A percentile compares a stretch with the other conserved stretches of the same genome.
Conservation (phyloP, 2,797 vertebrate species). For the Pseudopleuronectes americanus region DNA sequence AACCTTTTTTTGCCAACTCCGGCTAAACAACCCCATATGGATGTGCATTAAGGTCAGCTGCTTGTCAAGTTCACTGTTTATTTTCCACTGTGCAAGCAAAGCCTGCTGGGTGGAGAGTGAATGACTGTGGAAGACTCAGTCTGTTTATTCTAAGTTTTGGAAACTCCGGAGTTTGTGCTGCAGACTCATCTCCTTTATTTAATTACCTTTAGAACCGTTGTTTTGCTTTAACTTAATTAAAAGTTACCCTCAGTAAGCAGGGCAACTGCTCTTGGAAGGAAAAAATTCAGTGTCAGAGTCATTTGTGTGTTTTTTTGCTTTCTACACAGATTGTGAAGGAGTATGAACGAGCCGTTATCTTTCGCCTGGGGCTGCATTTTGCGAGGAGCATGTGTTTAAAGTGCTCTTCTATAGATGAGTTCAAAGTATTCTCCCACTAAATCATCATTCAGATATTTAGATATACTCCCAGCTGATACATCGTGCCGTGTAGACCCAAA, state of each 20-base stretch:
- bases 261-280: not conserved
- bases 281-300: not conserved
- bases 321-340: slow-evolving; percentile 93
- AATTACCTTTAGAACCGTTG: not conserved
- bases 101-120: not conserved
- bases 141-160: not conserved
- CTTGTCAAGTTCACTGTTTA: not conserved
- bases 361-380: slow-evolving; percentile 94
- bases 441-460: too few species aligned
- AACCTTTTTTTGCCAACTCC: too few species aligned
- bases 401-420: too few species aligned
- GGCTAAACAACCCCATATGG: slow-evolving; percentile 80
- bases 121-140: not conserved
- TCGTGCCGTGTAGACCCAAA: too few species aligned
- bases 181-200: not conserved
- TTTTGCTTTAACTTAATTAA: slow-evolving; percentile 1
- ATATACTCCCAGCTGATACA: too few species aligned
- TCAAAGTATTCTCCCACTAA: too few species aligned
- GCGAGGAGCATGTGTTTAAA: slow-evolving; percentile 69
- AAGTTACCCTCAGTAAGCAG: not conserved
- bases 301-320: slow-evolving; percentile 17
- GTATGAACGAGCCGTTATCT: slow-evolving; percentile 97
- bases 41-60: slow-evolving; percentile 94
- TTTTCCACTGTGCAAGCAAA: slow-evolving; percentile 1
- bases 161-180: not conserved